A percentile compares a stretch with the other conserved stretches of the same genome.
These are phyloP conservation scores for Armadillidium nasatum DNA, from an alignment of 1,140 invertebrate species.

Conservation along the genomic window DNA sequence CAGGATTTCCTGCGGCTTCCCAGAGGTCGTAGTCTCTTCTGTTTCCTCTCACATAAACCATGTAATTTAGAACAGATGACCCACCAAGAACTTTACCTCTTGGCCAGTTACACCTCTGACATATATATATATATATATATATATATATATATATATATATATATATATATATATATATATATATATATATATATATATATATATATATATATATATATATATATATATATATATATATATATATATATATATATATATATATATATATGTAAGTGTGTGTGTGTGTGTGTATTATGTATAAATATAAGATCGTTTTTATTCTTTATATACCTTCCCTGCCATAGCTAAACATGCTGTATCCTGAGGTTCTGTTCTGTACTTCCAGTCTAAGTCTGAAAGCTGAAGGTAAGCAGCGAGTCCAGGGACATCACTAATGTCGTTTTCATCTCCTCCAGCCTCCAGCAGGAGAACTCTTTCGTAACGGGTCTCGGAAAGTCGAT, in stretches of 20 bases:
- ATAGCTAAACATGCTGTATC: constrained; percentile 72
- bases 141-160: too few species aligned
- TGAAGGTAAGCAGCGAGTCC: constrained; percentile 80
- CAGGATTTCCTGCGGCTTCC: constrained; percentile 81
- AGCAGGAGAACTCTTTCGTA: constrained; percentile 62
- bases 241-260: too few species aligned
- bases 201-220: too few species aligned
- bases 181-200: too few species aligned
- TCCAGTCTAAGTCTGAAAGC: constrained; percentile 82
- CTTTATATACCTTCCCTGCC: constrained; percentile 47
- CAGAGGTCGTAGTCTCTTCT: constrained; percentile 88
- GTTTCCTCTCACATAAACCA: constrained; percentile 93
- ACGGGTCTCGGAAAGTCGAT: constrained; percentile 71
- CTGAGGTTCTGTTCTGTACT: constrained; percentile 84
- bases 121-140: too few species aligned
- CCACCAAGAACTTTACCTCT: constrained; percentile 51
- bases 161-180: too few species aligned
- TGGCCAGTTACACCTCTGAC: not conserved
- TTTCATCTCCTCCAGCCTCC: constrained; percentile 87
- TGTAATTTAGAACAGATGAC: constrained; percentile 87
- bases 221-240: too few species aligned
- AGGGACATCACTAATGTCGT: constrained; percentile 81
- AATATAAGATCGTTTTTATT: too few species aligned
- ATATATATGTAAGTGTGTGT: too few species aligned
- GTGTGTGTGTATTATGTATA: too few species aligned